A percentile compares a stretch with the other conserved stretches of the same genome.
Evolutionary conservation across 2,113 vertebrate species (phyloP).

Genomic region (Oreochromis aureus): DNA sequence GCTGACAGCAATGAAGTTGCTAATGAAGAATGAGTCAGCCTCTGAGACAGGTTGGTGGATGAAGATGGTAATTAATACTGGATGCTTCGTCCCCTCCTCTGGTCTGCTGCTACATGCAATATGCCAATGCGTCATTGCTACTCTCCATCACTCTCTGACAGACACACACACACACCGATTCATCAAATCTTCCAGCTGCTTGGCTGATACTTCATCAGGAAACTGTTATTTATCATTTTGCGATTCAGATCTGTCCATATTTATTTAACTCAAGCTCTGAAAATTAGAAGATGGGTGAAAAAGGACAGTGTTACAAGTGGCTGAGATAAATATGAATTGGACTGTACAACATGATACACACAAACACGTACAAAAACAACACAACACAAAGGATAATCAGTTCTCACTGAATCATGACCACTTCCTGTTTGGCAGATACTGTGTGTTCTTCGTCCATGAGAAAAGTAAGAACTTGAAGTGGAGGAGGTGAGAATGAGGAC

Average conservation of each 20-base stretch:
- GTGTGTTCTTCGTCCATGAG: constrained; percentile 19
- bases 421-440: constrained; percentile 37
- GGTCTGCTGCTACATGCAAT: constrained; percentile 27
- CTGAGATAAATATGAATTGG: neutral
- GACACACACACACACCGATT: neutral
- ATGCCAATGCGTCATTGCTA: constrained; percentile 11
- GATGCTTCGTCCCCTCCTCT: constrained; percentile 21
- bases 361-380: neutral
- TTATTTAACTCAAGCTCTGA: neutral
- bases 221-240: neutral
- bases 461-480: constrained; percentile 10
- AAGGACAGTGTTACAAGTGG: neutral
- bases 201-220: neutral
- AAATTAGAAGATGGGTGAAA: neutral
- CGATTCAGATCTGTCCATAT: neutral
- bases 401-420: constrained; percentile 31
- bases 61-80: constrained; percentile 47
- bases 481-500: constrained; percentile 29
- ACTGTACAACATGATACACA: neutral
- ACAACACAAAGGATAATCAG: neutral
- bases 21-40: constrained; percentile 59
- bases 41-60: constrained; percentile 42
- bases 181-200: constrained; percentile 3
- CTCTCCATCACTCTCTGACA: constrained; percentile 13
- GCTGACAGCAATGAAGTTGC: constrained; percentile 39